phyloP scores from a whole-genome alignment of 2,888 invertebrate species.

The Troides oblongomaculatus region DNA sequence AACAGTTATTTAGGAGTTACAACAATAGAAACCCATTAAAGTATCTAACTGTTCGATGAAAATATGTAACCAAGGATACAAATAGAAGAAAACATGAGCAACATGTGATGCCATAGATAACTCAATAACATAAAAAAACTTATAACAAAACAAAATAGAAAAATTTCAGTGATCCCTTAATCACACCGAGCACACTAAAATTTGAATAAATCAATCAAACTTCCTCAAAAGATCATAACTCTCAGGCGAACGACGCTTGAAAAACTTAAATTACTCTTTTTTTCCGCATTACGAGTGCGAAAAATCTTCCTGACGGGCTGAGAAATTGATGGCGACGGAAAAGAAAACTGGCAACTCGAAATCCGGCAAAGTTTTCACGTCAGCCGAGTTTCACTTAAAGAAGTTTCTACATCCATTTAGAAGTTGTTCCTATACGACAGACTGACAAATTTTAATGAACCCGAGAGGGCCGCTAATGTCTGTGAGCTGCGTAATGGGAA shows the following conservation, averaged over 20 bases:
- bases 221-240: constrained; percentile 77
- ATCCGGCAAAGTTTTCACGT: constrained; percentile 75
- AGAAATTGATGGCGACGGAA: constrained; percentile 77
- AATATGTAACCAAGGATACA: not conserved
- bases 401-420: constrained; percentile 78
- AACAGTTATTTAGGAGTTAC: too few species aligned
- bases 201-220: constrained; percentile 77
- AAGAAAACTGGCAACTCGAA: constrained; percentile 60
- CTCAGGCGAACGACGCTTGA: constrained; percentile 67
- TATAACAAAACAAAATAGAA: too few species aligned
- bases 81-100: not conserved
- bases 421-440: constrained; percentile 74
- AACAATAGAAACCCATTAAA: too few species aligned
- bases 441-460: constrained; percentile 80
- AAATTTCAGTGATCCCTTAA: constrained; percentile 43
- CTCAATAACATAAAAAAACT: too few species aligned
- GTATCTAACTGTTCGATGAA: not conserved
- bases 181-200: constrained; percentile 51
- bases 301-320: constrained; percentile 79
- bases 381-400: constrained; percentile 77
- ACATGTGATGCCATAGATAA: too few species aligned
- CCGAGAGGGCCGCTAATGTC: constrained; percentile 77
- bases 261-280: constrained; percentile 79
- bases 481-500: constrained; percentile 74
- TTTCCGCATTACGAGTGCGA: constrained; percentile 78